Percentiles rank a stretch among this genome's conserved stretches.
phyloP scores from a whole-genome alignment of 1,140 invertebrate species.

The Polypedilum vanderplanki region DNA sequence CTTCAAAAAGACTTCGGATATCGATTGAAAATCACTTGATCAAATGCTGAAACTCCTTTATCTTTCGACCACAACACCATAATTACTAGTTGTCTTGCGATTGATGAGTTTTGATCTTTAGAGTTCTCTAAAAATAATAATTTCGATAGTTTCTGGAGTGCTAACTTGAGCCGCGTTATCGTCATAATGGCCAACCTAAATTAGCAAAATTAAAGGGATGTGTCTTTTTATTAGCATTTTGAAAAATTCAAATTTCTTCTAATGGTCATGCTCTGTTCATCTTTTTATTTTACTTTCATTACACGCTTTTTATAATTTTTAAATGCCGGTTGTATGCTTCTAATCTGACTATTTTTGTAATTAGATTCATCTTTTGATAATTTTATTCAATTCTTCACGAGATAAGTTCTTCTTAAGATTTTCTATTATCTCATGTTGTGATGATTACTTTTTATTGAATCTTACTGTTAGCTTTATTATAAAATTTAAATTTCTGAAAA shows the following conservation, averaged over 20 bases:
- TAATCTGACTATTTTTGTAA: conserved; percentile 53
- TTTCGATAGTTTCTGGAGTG: conserved; percentile 73
- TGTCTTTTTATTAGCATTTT: conserved; percentile 68
- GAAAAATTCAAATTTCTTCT: conserved; percentile 52
- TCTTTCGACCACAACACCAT: conserved; percentile 94
- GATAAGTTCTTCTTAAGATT: neutral
- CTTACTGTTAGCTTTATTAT: too few species aligned
- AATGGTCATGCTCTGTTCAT: conserved; percentile 35
- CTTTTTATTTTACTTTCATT: conserved; percentile 36
- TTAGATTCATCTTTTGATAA: conserved; percentile 47
- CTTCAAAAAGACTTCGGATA: conserved; percentile 64
- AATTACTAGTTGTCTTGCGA: conserved; percentile 72
- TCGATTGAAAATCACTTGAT: conserved; percentile 87
- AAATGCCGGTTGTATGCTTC: conserved; percentile 57
- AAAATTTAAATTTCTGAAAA: too few species aligned
- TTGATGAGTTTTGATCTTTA: conserved; percentile 76
- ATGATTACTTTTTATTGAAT: too few species aligned
- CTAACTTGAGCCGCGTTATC: conserved; percentile 84
- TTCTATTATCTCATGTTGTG: too few species aligned
- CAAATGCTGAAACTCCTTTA: conserved; percentile 95
- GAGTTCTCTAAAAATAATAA: conserved; percentile 76
- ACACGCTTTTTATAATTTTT: conserved; percentile 50
- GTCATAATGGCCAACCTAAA: conserved; percentile 89
- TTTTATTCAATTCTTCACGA: conserved; percentile 27
- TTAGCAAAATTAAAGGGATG: conserved; percentile 83